Conservation (phyloP, 2,797 vertebrate species). For the Chelon labrosus region DNA sequence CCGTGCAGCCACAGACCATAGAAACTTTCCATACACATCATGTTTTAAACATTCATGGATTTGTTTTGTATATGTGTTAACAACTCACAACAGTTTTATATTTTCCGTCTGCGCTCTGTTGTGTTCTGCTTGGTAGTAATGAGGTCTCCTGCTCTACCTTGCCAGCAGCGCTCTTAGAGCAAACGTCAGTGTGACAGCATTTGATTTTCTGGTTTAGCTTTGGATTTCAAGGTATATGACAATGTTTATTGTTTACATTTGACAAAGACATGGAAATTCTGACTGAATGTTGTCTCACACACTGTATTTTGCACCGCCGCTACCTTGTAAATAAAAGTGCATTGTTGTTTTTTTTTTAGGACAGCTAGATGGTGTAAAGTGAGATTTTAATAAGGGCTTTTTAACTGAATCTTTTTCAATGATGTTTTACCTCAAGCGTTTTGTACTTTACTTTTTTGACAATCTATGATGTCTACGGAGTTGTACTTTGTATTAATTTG, state of each 20-base stretch:
- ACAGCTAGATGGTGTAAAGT: slow-evolving; percentile 75
- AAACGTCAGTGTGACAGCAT: slow-evolving; percentile 57
- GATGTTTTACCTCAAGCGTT: slow-evolving; percentile 83
- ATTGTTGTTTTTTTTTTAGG: slow-evolving; percentile 67
- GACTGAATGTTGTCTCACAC: slow-evolving; percentile 81
- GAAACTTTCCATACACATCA: slow-evolving; percentile 23
- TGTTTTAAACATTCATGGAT: slow-evolving; percentile 23
- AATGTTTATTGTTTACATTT: slow-evolving; percentile 81
- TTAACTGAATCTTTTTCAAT: slow-evolving; percentile 79
- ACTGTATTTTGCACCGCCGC: slow-evolving; percentile 83
- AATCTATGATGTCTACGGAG: slow-evolving; percentile 80
- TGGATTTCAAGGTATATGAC: slow-evolving; percentile 52
- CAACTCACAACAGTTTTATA: slow-evolving; percentile 31
- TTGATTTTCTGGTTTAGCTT: slow-evolving; percentile 60
- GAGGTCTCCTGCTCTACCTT: slow-evolving; percentile 43
- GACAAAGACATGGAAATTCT: slow-evolving; percentile 75
- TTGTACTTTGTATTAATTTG: slow-evolving; percentile 85
- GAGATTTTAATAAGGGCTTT: slow-evolving; percentile 82
- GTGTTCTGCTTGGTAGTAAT: slow-evolving; percentile 32
- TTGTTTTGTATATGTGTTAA: slow-evolving; percentile 50
- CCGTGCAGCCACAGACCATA: slow-evolving; percentile 17
- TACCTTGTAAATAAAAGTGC: slow-evolving; percentile 79
- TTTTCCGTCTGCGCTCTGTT: slow-evolving; percentile 39
- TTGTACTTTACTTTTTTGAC: slow-evolving; percentile 85
- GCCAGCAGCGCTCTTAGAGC: slow-evolving; percentile 34